phyloP scores from a whole-genome alignment of 1,140 invertebrate genomes.

The Xylocopa sonorina region DNA sequence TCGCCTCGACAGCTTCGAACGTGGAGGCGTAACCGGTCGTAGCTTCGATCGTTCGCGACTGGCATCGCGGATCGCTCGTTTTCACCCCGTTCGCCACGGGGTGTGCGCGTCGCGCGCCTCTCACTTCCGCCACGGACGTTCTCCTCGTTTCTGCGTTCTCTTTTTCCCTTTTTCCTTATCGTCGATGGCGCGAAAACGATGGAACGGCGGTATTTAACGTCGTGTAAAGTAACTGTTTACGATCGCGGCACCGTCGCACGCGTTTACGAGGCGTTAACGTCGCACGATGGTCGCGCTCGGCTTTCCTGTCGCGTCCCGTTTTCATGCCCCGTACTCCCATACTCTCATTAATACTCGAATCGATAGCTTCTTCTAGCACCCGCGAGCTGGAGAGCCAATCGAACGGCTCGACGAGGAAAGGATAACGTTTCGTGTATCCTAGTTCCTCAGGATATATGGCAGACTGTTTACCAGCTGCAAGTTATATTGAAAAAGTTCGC shows the following conservation, averaged over 20 bases:
- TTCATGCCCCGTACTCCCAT: neutral
- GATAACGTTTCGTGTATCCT: too few species aligned
- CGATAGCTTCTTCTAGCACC: neutral
- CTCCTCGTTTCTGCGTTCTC: neutral
- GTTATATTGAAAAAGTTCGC: too few species aligned
- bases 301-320: constrained; percentile 8
- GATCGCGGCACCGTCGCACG: neutral
- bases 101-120: neutral
- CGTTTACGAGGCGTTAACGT: constrained; percentile 13
- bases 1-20: constrained; percentile 19
- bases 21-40: constrained; percentile 24
- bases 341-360: constrained; percentile 11
- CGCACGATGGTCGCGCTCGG: neutral
- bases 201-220: constrained; percentile 25
- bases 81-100: neutral
- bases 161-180: too few species aligned
- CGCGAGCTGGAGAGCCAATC: too few species aligned
- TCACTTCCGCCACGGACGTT: neutral
- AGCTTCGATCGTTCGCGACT: constrained; percentile 1
- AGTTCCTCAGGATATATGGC: too few species aligned
- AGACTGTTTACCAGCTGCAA: too few species aligned
- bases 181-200: neutral
- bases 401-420: too few species aligned
- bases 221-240: constrained; percentile 18
- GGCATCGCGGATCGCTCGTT: too few species aligned